phyloP scores from a whole-genome alignment of 1,140 invertebrate genomes.

The Coenobita brevimanus region DNA sequence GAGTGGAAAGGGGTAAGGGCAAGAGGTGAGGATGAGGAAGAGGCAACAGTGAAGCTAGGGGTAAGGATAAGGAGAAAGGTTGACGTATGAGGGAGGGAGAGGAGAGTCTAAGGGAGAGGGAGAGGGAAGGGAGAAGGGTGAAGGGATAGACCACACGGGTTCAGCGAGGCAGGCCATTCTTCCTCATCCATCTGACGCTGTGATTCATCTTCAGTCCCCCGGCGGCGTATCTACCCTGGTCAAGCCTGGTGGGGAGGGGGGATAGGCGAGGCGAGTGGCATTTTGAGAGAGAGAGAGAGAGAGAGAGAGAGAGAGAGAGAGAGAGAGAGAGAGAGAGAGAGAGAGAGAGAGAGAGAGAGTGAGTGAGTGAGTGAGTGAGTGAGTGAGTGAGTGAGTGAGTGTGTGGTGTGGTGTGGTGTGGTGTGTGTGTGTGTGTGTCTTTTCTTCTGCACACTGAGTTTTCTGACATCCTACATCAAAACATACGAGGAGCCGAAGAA shows the following conservation, averaged over 20 bases:
- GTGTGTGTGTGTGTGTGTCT: too few relatives aligned
- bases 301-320: not conserved
- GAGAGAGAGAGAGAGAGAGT: not conserved
- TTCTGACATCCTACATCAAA: too few relatives aligned
- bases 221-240: not conserved
- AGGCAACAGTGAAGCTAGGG: not conserved
- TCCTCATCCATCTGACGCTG: not conserved
- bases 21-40: not conserved
- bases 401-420: not conserved
- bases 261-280: not conserved
- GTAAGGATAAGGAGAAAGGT: too few relatives aligned
- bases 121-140: not conserved
- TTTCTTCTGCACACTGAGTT: too few relatives aligned
- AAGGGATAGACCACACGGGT: not conserved
- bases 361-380: not conserved
- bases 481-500: too few relatives aligned
- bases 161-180: not conserved
- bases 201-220: not conserved
- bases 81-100: not conserved
- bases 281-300: too few relatives aligned
- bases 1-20: too few relatives aligned
- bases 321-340: constrained; percentile 2
- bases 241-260: too few relatives aligned
- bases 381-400: not conserved
- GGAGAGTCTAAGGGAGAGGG: not conserved